These are phyloP conservation scores for Polypterus bichir DNA, from an alignment of 2,113 vertebrate species.

Conservation along the genomic window DNA sequence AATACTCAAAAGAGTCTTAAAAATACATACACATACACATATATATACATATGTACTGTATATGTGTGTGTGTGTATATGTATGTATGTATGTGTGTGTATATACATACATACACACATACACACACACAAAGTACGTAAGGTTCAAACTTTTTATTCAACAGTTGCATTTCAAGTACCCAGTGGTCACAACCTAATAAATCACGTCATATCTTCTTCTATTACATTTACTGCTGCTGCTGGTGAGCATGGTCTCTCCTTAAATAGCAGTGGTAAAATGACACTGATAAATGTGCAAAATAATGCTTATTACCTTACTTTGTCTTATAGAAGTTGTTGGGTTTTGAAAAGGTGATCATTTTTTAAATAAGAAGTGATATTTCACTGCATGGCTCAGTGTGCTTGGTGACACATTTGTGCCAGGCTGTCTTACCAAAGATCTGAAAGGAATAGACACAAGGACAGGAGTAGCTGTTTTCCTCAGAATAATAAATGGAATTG, in stretches of 20 bases:
- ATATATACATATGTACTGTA: no score
- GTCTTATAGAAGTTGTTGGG: slow-evolving; percentile 1
- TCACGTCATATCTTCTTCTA: slow-evolving; percentile 1
- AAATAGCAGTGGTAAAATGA: slow-evolving; percentile 2
- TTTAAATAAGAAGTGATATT: slow-evolving; percentile 9
- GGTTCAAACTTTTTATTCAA: background rate
- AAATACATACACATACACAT: no score
- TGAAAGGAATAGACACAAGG: background rate
- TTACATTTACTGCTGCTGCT: background rate
- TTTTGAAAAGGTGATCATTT: slow-evolving; percentile 6
- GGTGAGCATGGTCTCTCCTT: slow-evolving; percentile 1
- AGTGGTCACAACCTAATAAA: slow-evolving; percentile 4
- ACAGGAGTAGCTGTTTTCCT: background rate
- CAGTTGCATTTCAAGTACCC: background rate
- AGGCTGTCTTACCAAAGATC: background rate
- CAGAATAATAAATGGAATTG: slow-evolving; percentile 9
- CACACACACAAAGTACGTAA: no score
- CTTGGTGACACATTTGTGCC: slow-evolving; percentile 5
- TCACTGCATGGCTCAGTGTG: slow-evolving; percentile 5
- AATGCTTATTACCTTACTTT: background rate
- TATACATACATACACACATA: no score
- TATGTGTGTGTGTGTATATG: no score
- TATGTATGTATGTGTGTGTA: no score
- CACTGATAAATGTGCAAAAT: background rate
- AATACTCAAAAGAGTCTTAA: no score